Evolutionary conservation across 2,113 vertebrate genomes (phyloP), one percentile per base, ranked within the genome.

Genomic region (Corythornis cristatus): DNA sequence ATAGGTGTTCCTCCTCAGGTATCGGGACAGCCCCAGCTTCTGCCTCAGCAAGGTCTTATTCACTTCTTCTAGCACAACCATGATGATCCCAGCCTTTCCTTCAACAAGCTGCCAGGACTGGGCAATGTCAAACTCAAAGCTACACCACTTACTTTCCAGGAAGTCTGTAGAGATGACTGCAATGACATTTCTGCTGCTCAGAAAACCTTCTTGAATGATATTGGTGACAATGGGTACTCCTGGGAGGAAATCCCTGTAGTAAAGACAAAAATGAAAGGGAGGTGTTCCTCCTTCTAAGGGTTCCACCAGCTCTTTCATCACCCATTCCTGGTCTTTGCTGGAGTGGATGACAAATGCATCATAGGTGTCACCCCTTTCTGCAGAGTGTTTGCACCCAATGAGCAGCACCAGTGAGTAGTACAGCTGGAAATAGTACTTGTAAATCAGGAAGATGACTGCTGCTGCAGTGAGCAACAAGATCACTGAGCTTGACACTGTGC

Each of bases 261-360:
- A 98, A 53, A 98, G 96, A 74, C 98, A 98, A 33, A 98, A 94
- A 3, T 68, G 95, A 90, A 98, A 98, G 5, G 66, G 88, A 23
- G 98, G 98, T 5, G 42, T 93, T 15, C 98, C 97, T 54, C 77
- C 89, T 93, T 98, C 98, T 75, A 98, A 81, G n/a, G 98, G 97
- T 40, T 97, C 98, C n/a, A 98, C 97, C 77, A 98, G 73, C 43
- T 98, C 97, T 40, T 94, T 96, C 7, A 84, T 97, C 76, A 98
- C 98, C 98, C 98, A 98, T 22, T 98, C 97, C 33, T 98, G 97
- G 65, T 98, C 97, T n/a, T 97, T 96, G 81, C 97, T 98, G 11
- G 98, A 98, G 89, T 98, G 98, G 86, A 98, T 98, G 11, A 98
- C 98, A 87, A 98, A 98, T 0, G 98, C 98, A 22, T 98, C 98